Base-by-base conservation (phyloP, 2,888 invertebrate species). In the Physocephala rufipes region DNA sequence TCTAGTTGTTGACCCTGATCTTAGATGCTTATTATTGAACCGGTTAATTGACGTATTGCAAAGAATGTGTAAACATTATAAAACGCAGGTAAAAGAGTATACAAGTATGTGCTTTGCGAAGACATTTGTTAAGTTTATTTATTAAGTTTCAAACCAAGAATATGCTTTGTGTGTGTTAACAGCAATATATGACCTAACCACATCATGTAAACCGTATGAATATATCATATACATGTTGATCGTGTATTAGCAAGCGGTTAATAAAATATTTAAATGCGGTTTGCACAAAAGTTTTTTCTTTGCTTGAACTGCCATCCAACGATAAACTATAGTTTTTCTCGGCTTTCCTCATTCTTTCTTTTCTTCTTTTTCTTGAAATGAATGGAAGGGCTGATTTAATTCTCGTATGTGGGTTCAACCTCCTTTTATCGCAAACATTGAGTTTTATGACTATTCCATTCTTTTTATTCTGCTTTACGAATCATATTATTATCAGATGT, bases 391-490 rank as follows among this genome's bases (percentile, higher is more conserved):
- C 49, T 49, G 12, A 49, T 13, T 49, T n/a, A 2, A 49, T 49
- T 49, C 19, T 49, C 49, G 7, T 59, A 26, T 55, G 55, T 55
- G 55, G 28, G 47, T 47, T 63, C 47, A 63, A 63, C 24, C 47
- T 47, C 47, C 63, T 45, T 63, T 63, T 63, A 63, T 63, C 63
- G 45, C 63, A 45, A 47, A 5, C 47, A 47, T n/a, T 59, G 26
- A 47, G n/a, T 15, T 26, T 28, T 24, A 26, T 26, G 26, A 26
- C 26, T 58, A 28, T 28, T 28, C n/a, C n/a, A n/a, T 51, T 24
- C 55, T 51, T 19, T 24, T 3, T 28, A 58, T 58, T 26, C 13
- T 12, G 4, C 15, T 24, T 26, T 24, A 58, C 26, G 28, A 24
- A 28, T 36, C 9, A 36, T 58, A 2, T 58, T 28, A 13, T 58